Evolutionary conservation across 2,888 invertebrate species (phyloP).

Genomic region (Monoplex corrugatus): DNA sequence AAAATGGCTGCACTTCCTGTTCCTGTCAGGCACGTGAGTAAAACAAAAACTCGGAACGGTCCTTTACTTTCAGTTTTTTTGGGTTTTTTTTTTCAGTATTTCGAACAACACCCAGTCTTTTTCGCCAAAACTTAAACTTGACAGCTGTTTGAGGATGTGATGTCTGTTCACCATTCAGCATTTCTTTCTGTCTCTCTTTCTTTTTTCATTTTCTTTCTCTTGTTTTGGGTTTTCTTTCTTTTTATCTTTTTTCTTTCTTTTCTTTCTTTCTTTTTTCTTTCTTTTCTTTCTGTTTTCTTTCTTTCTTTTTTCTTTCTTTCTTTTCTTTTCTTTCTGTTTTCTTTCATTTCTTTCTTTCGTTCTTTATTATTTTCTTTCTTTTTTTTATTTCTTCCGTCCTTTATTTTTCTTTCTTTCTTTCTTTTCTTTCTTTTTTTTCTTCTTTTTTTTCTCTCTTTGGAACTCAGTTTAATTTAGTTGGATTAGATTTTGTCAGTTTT

Average conservation of each 20-base stretch:
- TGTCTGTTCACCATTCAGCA: background rate
- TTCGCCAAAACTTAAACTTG: no score
- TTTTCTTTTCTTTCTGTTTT: no score
- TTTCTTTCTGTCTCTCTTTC: background rate
- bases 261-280: background rate
- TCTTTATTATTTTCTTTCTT: no score
- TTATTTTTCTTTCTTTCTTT: background rate
- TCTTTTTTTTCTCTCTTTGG: background rate
- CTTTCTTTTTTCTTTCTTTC: background rate
- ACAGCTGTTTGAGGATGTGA: no score
- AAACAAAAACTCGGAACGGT: background rate
- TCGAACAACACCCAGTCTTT: no score
- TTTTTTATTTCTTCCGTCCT: background rate
- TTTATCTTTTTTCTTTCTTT: background rate
- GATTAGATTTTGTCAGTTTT: no score
- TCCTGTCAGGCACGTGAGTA: constrained; percentile 19
- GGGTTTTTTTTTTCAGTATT: background rate
- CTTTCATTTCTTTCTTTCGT: no score
- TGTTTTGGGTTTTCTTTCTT: background rate
- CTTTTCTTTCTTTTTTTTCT: background rate
- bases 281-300: background rate
- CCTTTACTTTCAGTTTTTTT: background rate
- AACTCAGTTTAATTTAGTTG: no score
- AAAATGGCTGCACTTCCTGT: constrained; percentile 13
- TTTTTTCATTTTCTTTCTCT: background rate